Conservation (phyloP, 92 coral and sea anemone species). For the Pocillopora grandis region DNA sequence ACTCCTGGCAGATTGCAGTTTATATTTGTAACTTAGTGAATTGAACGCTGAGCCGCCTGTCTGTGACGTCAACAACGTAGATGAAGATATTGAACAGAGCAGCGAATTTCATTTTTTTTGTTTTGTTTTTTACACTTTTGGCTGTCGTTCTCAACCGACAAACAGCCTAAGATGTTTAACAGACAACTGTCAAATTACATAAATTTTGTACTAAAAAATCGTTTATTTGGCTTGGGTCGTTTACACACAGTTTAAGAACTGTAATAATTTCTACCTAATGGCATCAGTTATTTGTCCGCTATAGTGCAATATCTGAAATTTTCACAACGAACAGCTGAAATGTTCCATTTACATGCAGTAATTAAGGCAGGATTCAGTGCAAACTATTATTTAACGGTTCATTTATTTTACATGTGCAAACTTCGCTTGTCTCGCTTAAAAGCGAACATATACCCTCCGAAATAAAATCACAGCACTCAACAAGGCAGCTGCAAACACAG, state of each 20-base stretch:
- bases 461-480: not conserved
- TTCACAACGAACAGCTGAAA: not conserved
- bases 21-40: no score
- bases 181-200: not conserved
- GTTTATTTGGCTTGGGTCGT: not conserved
- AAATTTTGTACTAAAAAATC: not conserved
- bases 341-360: not conserved
- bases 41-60: no score
- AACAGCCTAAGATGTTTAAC: not conserved
- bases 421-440: not conserved
- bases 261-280: not conserved
- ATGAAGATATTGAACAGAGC: no score
- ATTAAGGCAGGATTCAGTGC: no score
- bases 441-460: not conserved
- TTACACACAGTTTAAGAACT: not conserved
- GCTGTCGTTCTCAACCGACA: not conserved
- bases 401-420: not conserved
- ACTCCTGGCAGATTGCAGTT: no score
- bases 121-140: no score
- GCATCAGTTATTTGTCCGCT: not conserved
- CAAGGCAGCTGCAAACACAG: constrained; percentile 22
- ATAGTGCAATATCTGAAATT: not conserved
- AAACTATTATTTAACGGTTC: not conserved
- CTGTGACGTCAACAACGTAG: no score
- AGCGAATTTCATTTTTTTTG: no score